These are phyloP conservation scores for Phoronis australis DNA, from an alignment of 2,888 invertebrate genomes.

Conservation along the genomic window DNA sequence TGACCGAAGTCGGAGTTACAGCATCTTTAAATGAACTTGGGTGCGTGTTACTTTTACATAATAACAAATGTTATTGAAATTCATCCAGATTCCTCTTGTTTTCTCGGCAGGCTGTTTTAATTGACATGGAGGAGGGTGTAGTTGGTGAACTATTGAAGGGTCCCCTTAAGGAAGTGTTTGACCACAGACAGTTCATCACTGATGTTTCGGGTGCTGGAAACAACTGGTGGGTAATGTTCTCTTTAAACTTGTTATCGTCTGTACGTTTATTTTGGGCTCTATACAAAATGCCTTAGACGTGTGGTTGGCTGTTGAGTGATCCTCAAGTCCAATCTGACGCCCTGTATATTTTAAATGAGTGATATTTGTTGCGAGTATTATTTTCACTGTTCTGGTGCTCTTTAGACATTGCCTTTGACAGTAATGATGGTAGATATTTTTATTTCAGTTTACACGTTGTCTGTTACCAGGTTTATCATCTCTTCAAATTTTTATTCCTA, in stretches of 20 bases:
- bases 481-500: too few relatives aligned
- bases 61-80: too few relatives aligned
- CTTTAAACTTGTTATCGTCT: background rate
- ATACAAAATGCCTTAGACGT: background rate
- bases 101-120: slow-evolving; percentile 47
- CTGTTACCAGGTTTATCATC: too few relatives aligned
- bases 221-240: slow-evolving; percentile 46
- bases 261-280: background rate
- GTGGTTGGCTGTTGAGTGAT: background rate
- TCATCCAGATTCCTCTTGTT: background rate
- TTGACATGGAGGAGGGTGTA: slow-evolving; percentile 56
- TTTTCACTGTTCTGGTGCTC: too few relatives aligned
- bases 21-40: too few relatives aligned
- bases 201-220: slow-evolving; percentile 56
- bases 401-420: too few relatives aligned
- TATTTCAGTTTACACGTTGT: too few relatives aligned
- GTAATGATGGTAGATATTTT: too few relatives aligned
- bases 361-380: too few relatives aligned
- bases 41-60: background rate
- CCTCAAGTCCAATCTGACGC: too few relatives aligned
- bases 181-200: slow-evolving; percentile 51
- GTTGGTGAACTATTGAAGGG: slow-evolving; percentile 52
- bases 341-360: too few relatives aligned
- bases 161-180: slow-evolving; percentile 52
- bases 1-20: too few relatives aligned